Evolutionary conservation across 2,888 invertebrate genomes (phyloP), one percentile per base, ranked within the genome.

Genomic region (Tridacna gigas): DNA sequence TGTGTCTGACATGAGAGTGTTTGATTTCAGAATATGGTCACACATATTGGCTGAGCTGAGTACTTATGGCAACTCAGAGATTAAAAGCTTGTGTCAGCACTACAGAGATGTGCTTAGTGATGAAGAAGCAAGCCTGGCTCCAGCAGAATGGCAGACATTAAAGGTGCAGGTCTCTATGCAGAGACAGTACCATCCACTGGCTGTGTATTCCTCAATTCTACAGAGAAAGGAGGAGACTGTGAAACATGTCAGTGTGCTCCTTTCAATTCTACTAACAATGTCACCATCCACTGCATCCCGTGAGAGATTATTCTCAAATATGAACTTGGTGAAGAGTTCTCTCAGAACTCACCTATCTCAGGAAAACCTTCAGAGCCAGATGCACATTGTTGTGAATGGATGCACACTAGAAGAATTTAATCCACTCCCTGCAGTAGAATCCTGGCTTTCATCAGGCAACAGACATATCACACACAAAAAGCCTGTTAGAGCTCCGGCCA

Each of bases 1-100:
- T 28, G 18, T 65, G 25, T 47, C 7, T 13, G 25, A 28, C 61
- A 37, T 71, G 61, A 28, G n/a, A 48, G 82, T 26, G 11, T 76
- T 76, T 77, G 75, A 83, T 45, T 79, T 83, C 28, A 76, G 79
- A 73, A 18, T 22, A 9, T 77, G 77, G 79, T 77, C 83, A 20
- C 25, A 66, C 25, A 77, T 71, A 18, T 56, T 79, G 25, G 26
- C 71, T 25, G 73, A 76, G 20, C 66, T 83, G 12, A 77, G 79
- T 28, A 26, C 63, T 37, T 77, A 77, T 77, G 77, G 76, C 7
- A 78, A 78, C 25, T 9, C 25, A 11, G 78, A 60, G 9, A 69
- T 78, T 3, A 69, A 69, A 47, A 18, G 20, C 7, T 22, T 76
- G 18, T 69, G 76, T 28, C 26, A 75, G 25, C 60, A 67, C 4